Conservation (phyloP, 2,888 invertebrate genomes). For the Desoria tigrina region DNA sequence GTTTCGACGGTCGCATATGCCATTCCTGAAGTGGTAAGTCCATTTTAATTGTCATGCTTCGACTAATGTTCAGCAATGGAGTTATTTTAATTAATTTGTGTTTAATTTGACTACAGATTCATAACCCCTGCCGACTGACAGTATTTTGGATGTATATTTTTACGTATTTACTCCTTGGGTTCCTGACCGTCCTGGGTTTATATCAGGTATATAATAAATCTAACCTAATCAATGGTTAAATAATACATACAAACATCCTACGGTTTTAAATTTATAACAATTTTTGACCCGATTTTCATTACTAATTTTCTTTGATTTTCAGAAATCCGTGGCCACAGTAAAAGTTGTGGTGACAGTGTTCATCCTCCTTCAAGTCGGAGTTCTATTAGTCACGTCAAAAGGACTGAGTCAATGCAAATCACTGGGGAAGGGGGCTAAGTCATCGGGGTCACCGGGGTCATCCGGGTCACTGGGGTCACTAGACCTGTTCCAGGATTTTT, state of each 20-base stretch:
- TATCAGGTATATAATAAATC: constrained; percentile 7
- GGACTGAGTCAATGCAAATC: background rate
- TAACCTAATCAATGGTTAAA: background rate
- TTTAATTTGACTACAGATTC: no score
- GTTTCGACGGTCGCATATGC: background rate
- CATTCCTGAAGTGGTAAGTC: constrained; percentile 3
- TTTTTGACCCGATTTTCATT: no score
- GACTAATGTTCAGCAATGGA: no score
- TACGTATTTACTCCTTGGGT: constrained; percentile 10
- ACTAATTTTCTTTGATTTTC: background rate
- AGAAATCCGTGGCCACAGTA: background rate
- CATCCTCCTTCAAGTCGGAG: background rate
- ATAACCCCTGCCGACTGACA: constrained; percentile 1
- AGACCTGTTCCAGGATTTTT: background rate
- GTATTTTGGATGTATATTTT: constrained; percentile 13
- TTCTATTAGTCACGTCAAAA: background rate
- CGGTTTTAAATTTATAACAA: no score
- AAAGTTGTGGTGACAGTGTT: background rate
- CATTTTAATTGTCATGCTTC: background rate
- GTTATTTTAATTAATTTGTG: no score
- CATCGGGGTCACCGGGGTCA: background rate
- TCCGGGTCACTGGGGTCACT: background rate
- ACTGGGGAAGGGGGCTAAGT: background rate
- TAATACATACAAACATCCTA: no score
- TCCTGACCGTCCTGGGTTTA: background rate